Evolutionary conservation across 2,797 vertebrate species (phyloP).

Genomic region (Alcedo atthis): DNA sequence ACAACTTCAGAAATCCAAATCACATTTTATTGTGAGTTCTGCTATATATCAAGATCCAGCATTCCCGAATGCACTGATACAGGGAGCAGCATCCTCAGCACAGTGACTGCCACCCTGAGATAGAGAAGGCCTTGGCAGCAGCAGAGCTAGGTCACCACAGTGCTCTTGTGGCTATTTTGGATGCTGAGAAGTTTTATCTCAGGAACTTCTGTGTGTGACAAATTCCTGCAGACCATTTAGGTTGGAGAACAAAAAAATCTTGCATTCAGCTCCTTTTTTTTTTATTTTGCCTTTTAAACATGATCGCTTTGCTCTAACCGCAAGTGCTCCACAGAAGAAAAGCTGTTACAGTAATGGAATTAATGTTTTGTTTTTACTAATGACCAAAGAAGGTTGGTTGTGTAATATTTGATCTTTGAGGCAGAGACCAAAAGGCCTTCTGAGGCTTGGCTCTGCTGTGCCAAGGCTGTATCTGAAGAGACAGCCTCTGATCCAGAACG

Average conservation of each 20-base stretch:
- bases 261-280: background rate
- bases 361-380: background rate
- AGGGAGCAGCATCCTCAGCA: rapidly evolving
- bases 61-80: background rate
- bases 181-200: background rate
- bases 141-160: background rate
- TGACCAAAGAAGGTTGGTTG: background rate
- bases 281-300: background rate
- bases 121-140: background rate
- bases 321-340: background rate
- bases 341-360: background rate
- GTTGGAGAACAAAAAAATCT: background rate
- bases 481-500: background rate
- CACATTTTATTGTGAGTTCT: background rate
- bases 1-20: background rate
- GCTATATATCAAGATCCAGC: background rate
- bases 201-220: background rate
- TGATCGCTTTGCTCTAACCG: background rate
- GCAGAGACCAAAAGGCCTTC: background rate
- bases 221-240: background rate
- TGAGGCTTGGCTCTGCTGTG: background rate
- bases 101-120: background rate
- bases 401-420: background rate
- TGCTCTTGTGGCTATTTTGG: background rate
- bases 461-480: background rate